Conservation (phyloP, 2,113 vertebrate species). For the Pelobates fuscus region DNA sequence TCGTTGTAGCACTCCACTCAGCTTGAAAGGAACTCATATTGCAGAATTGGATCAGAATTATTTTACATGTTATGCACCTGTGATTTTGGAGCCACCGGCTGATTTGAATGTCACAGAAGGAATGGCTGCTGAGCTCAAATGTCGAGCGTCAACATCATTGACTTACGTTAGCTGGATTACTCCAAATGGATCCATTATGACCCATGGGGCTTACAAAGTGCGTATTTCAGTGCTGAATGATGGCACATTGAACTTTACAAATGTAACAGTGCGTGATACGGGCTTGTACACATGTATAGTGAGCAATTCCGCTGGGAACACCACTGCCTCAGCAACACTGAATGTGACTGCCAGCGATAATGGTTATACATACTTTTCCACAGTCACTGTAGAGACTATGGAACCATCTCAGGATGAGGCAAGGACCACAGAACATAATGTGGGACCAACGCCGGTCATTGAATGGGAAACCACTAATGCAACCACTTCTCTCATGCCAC, state of each 20-base stretch:
- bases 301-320: constrained; percentile 97
- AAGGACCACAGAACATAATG: constrained; percentile 83
- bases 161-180: constrained; percentile 98
- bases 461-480: constrained; percentile 88
- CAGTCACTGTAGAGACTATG: constrained; percentile 96
- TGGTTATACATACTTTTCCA: constrained; percentile 96
- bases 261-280: constrained; percentile 95
- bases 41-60: constrained; percentile 97
- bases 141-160: constrained; percentile 88
- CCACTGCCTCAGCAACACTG: constrained; percentile 93
- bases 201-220: constrained; percentile 92
- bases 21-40: constrained; percentile 93
- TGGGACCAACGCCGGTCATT: constrained; percentile 85
- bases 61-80: constrained; percentile 96
- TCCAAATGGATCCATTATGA: constrained; percentile 96
- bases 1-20: constrained; percentile 87
- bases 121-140: constrained; percentile 95
- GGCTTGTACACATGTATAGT: constrained; percentile 98
- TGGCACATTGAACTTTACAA: constrained; percentile 96
- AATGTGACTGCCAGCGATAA: constrained; percentile 93
- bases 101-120: constrained; percentile 98
- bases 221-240: constrained; percentile 96
- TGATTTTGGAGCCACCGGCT: constrained; percentile 95
- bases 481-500: constrained; percentile 81
- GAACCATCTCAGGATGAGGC: constrained; percentile 92